phyloP scores from a whole-genome alignment of 2,888 invertebrate genomes.

The Ephialtes manifestator region DNA sequence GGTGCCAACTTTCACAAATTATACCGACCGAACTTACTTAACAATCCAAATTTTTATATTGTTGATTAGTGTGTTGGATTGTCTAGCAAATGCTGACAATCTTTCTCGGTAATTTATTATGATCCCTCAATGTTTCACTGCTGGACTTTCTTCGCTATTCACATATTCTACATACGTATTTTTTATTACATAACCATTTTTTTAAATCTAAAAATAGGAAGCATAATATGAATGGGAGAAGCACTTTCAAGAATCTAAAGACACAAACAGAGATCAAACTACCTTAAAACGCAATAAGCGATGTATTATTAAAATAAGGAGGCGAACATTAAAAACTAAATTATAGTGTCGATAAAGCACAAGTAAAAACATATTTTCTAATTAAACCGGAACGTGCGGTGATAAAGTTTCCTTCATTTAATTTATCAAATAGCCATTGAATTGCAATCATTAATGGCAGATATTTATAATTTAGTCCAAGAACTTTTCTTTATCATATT shows the following conservation, averaged over 20 bases:
- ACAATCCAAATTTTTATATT: neutral
- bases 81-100: neutral
- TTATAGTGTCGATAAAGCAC: too few species aligned
- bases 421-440: too few species aligned
- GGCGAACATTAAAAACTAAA: too few species aligned
- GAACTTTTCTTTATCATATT: too few species aligned
- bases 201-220: too few species aligned
- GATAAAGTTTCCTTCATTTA: too few species aligned
- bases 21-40: neutral
- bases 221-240: neutral
- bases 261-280: neutral
- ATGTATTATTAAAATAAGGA: too few species aligned
- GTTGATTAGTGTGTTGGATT: neutral
- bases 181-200: neutral
- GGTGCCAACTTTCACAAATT: neutral
- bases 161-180: neutral
- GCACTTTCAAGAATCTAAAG: neutral
- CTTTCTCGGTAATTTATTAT: neutral
- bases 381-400: too few species aligned
- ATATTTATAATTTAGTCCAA: too few species aligned
- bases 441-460: too few species aligned
- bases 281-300: too few species aligned
- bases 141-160: slow-evolving; percentile 35
- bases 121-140: slow-evolving; percentile 52
- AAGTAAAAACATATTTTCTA: too few species aligned